Base-by-base conservation (phyloP, 2,113 vertebrate species). In the Chaetorhynchus papuensis region DNA sequence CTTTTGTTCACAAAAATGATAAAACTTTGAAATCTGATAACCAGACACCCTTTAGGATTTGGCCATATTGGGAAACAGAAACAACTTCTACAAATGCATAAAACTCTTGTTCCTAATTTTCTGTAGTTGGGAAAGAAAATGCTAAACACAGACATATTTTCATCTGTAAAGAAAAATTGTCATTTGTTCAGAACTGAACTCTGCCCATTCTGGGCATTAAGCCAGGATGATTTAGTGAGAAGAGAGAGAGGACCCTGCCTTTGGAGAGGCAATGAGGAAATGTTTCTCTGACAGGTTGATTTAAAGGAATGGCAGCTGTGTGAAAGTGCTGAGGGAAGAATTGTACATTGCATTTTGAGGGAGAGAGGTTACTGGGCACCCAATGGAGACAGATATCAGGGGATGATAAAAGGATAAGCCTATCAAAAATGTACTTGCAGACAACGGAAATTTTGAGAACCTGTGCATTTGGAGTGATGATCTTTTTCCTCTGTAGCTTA, bases 261-360 rank as follows among this genome's bases (percentile, higher is more conserved):
- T 84, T 89, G 68, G 60, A 90, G 47, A 69, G 21, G 26, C 37
- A 57, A 37, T 33, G 47, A 87, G 47, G 47, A 87, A 90, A 89
- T 44, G 8, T 60, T 92, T 95, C 64, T 68, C 64, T 82, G 86
- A 44, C 91, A 94, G 39, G 69, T 84, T 92, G 77, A 94, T 91
- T 93, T 96, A 94, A 94, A 89, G 87, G 78, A 75, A 87, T 56
- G 47, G 33, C 76, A 95, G 64, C 54, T 93, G 52, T 49, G 64
- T 75, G 56, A 83, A 80, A 69, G 54, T 80, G 64, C n/a, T 63
- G 42, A 72, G 44, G n/a, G 52, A 80, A 68, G 64, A 54, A 13
- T 44, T 2, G 1, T 31, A 33, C 13, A 27, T 22, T 13, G 22
- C 39, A 37, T 47, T 54, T 47, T 63, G 37, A 21, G 14, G 3